Evolutionary conservation across 1,140 invertebrate species (phyloP).

Genomic region (Reticulitermes speratus): DNA sequence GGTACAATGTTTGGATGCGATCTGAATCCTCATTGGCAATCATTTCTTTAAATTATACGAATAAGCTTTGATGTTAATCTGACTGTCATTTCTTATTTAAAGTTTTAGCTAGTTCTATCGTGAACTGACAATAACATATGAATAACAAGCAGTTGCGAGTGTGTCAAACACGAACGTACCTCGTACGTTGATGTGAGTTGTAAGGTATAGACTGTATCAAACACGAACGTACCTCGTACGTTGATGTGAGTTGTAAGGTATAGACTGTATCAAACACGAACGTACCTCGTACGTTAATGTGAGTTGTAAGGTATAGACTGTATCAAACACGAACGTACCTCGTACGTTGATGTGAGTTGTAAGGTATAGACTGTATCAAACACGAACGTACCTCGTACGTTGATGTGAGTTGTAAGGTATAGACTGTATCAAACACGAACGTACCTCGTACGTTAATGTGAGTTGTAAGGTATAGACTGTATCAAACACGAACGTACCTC

Average conservation of each 20-base stretch:
- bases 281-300: slow-evolving; percentile 81
- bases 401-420: slow-evolving; percentile 71
- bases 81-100: no score
- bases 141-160: no score
- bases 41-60: no score
- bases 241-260: slow-evolving; percentile 72
- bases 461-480: slow-evolving; percentile 67
- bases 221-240: slow-evolving; percentile 69
- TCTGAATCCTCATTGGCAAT: no score
- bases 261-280: slow-evolving; percentile 50
- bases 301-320: slow-evolving; percentile 67
- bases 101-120: no score
- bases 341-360: slow-evolving; percentile 77
- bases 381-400: slow-evolving; percentile 71
- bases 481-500: slow-evolving; percentile 59
- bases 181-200: slow-evolving; percentile 81
- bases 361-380: slow-evolving; percentile 59
- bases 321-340: slow-evolving; percentile 56
- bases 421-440: slow-evolving; percentile 47
- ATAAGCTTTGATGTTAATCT: no score
- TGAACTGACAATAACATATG: no score
- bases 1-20: no score
- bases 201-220: slow-evolving; percentile 59
- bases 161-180: slow-evolving; percentile 51
- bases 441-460: slow-evolving; percentile 81